phyloP scores from a whole-genome alignment of 1,140 invertebrate species.

The Hylaeus volcanicus region DNA sequence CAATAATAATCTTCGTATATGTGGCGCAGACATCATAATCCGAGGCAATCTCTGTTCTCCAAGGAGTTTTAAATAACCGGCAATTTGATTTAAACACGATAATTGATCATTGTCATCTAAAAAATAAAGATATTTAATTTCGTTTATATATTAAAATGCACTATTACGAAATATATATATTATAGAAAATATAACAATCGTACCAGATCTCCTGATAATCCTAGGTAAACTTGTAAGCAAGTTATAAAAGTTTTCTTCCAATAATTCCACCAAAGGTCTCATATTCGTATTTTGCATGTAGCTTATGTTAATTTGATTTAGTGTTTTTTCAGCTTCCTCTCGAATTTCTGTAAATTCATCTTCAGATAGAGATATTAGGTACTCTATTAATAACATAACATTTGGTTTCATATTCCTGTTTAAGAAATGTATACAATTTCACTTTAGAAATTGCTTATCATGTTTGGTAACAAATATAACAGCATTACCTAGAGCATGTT shows the following conservation, averaged over 20 bases:
- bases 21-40: slow-evolving; percentile 79
- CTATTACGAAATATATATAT: background rate
- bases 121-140: slow-evolving; percentile 2
- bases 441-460: slow-evolving; percentile 21
- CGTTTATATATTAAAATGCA: background rate
- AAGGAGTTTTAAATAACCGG: slow-evolving; percentile 83
- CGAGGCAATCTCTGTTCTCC: slow-evolving; percentile 79
- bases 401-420: slow-evolving; percentile 82
- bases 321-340: slow-evolving; percentile 69
- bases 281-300: slow-evolving; percentile 68
- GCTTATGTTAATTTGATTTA: slow-evolving; percentile 76
- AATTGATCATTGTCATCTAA: slow-evolving; percentile 82
- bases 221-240: slow-evolving; percentile 82
- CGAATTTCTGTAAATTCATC: slow-evolving; percentile 81
- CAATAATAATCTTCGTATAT: slow-evolving; percentile 80
- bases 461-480: background rate
- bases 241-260: slow-evolving; percentile 83
- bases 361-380: slow-evolving; percentile 82
- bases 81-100: slow-evolving; percentile 81
- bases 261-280: slow-evolving; percentile 78
- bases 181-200: slow-evolving; percentile 8
- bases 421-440: slow-evolving; percentile 50
- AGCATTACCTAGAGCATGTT: slow-evolving; percentile 81
- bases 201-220: slow-evolving; percentile 83
- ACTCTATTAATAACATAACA: slow-evolving; percentile 81